Evolutionary conservation across 2,888 invertebrate species (phyloP).

Genomic region (Eupithecia abbreviata): DNA sequence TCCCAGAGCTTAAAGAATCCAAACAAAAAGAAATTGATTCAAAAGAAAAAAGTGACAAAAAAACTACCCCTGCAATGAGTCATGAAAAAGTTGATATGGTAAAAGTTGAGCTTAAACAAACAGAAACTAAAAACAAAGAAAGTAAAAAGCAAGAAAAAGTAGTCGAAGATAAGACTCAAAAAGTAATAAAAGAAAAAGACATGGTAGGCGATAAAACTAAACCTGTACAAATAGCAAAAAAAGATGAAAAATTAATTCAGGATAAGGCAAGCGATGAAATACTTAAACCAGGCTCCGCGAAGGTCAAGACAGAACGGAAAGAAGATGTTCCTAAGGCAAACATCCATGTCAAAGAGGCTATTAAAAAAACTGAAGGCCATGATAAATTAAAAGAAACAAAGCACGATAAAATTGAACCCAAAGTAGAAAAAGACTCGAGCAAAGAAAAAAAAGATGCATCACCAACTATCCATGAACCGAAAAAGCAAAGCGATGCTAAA

Average conservation of each 20-base stretch:
- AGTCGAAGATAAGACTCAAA: slow-evolving; percentile 22
- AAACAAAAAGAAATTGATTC: slow-evolving; percentile 14
- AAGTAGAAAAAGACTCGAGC: slow-evolving; percentile 8
- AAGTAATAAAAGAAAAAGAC: slow-evolving; percentile 24
- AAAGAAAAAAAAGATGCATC: slow-evolving; percentile 44
- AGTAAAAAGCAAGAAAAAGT: slow-evolving; percentile 38
- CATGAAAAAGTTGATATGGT: slow-evolving; percentile 29
- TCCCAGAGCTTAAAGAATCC: slow-evolving; percentile 16
- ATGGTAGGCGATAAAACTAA: slow-evolving; percentile 21
- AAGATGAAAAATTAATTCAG: slow-evolving; percentile 47
- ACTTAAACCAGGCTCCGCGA: slow-evolving; percentile 42
- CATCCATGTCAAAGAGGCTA: slow-evolving; percentile 29
- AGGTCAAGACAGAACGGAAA: slow-evolving; percentile 29
- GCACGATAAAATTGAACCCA: slow-evolving; percentile 21
- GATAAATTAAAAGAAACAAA: slow-evolving; percentile 26
- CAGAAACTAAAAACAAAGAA: slow-evolving; percentile 41
- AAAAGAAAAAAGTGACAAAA: slow-evolving; percentile 37
- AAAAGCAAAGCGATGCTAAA: slow-evolving; percentile 35
- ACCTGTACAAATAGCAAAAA: slow-evolving; percentile 26
- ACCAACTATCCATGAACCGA: slow-evolving; percentile 37
- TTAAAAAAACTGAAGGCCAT: slow-evolving; percentile 9
- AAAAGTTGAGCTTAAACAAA: slow-evolving; percentile 16
- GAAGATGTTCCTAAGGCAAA: slow-evolving; percentile 38
- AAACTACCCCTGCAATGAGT: slow-evolving; percentile 14
- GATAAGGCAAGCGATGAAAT: slow-evolving; percentile 43